These are phyloP conservation scores for Natrix natrix DNA, from an alignment of 2,797 vertebrate genomes.

Conservation along the genomic window DNA sequence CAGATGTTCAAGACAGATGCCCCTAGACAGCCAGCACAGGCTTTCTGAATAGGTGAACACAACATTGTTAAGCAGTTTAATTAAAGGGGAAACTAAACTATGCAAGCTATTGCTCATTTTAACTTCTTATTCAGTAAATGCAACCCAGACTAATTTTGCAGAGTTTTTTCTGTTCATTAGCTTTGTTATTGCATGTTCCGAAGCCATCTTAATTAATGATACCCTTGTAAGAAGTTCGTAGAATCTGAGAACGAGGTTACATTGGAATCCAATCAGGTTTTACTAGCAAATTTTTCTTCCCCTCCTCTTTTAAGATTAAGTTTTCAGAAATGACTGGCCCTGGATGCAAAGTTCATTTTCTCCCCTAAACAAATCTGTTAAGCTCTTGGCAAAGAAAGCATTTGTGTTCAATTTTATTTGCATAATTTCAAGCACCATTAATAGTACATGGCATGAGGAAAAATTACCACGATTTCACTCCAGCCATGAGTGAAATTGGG, in stretches of 20 bases:
- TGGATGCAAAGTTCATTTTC: not conserved
- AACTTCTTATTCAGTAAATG: not conserved
- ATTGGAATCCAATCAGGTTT: not conserved
- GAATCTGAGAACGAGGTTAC: not conserved
- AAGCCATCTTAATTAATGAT: slow-evolving; percentile 23
- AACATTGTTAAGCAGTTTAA: not conserved
- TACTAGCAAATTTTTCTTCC: not conserved
- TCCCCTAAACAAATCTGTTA: slow-evolving; percentile 23
- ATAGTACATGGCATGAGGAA: slow-evolving; percentile 66
- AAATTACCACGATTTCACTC: slow-evolving; percentile 68
- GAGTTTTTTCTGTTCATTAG: rapidly evolving
- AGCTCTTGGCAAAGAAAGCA: not conserved
- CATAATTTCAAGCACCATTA: slow-evolving; percentile 74
- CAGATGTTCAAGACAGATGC: slow-evolving; percentile 69
- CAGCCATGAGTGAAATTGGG: slow-evolving; percentile 76
- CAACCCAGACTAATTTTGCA: not conserved
- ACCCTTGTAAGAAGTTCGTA: slow-evolving; percentile 12
- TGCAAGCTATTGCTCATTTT: not conserved
- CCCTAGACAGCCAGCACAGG: not conserved
- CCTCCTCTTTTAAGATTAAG: not conserved
- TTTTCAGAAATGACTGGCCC: slow-evolving; percentile 15
- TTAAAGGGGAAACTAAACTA: slow-evolving; percentile 11
- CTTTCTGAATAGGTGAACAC: slow-evolving; percentile 21
- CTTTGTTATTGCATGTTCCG: not conserved
- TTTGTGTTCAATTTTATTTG: slow-evolving; percentile 65